Evolutionary conservation across 2,888 invertebrate species (phyloP), one percentile per base, ranked within the genome.

Genomic region (Rhynchonema sp.): DNA sequence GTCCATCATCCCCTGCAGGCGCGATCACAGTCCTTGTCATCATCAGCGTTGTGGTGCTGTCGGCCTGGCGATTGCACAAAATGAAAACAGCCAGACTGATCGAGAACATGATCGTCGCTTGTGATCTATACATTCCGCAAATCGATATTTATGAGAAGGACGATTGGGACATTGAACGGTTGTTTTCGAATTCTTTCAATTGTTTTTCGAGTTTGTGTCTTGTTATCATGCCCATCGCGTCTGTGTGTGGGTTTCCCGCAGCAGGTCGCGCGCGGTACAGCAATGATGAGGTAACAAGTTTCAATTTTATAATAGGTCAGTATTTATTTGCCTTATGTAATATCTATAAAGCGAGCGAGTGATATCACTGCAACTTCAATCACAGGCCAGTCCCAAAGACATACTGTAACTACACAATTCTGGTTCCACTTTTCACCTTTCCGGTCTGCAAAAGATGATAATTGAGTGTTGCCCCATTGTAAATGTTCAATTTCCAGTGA

Each of bases 401-500:
- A n/a, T n/a, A n/a, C n/a, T n/a, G n/a, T n/a, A n/a, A n/a, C n/a
- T n/a, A n/a, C n/a, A n/a, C n/a, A n/a, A n/a, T n/a, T n/a, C n/a
- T n/a, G n/a, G n/a, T n/a, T n/a, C n/a, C n/a, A n/a, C n/a, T n/a
- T n/a, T n/a, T n/a, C n/a, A n/a, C n/a, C n/a, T n/a, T n/a, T n/a
- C n/a, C n/a, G n/a, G n/a, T n/a, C n/a, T n/a, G n/a, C n/a, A n/a
- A n/a, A n/a, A n/a, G n/a, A n/a, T n/a, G n/a, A n/a, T n/a, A n/a
- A n/a, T n/a, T n/a, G n/a, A n/a, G n/a, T n/a, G n/a, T n/a, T n/a
- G n/a, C n/a, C n/a, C n/a, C n/a, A n/a, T n/a, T n/a, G n/a, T n/a
- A n/a, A n/a, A n/a, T n/a, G 25, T n/a, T n/a, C 3, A 3, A 52
- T 17, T 55, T 55, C 2, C 55, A 55, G 91, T n/a, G 82, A 84